Evolutionary conservation across 2,113 vertebrate genomes (phyloP), one percentile per base, ranked within the genome.

Genomic region (Choloepus hoffmanni): DNA sequence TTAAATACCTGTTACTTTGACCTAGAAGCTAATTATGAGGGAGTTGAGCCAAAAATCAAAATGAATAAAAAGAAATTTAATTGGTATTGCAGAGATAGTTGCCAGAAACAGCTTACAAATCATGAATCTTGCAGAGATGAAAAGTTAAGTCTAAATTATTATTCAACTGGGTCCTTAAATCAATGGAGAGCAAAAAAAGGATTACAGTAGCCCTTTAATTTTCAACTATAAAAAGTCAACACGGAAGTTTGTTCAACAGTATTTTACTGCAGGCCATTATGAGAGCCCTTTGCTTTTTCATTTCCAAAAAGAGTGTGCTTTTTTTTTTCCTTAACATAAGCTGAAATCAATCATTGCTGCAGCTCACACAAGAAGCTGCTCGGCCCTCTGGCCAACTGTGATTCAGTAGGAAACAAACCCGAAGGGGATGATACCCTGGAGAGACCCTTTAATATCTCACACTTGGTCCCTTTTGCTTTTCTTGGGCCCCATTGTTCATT

Each of bases 31-130:
- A 98, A 98, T 98, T 98, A 98, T 96, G 96, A 98, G 95, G 95
- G 96, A 95, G 24, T 94, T 95, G 95, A 95, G 95, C 96, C 95
- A 98, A 98, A 98, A 98, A 97, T 92, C 90, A 96, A 97, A 55
- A 94, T 94, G 87, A 85, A 97, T 93, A 96, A 97, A 96, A 98
- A 98, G 97, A 98, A 98, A 98, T 98, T 98, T 96, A 97, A 97
- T 92, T 97, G 95, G 89, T 97, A 97, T 98, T 96, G 97, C 91
- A 93, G 97, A 40, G 2, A 97, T 85, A 96, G 97, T 97, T 98
- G 97, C 97, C 98, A 98, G 98, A 98, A 98, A 98, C 93, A 97
- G 97, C 95, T 98, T 98, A 98, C 98, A 98, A 98, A 98, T 98
- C 98, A 98, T 97, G 90, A 96, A 97, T 97, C 94, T 98, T 15